Evolutionary conservation across 2,113 vertebrate species (phyloP).

Genomic region (Zosterops japonicus): DNA sequence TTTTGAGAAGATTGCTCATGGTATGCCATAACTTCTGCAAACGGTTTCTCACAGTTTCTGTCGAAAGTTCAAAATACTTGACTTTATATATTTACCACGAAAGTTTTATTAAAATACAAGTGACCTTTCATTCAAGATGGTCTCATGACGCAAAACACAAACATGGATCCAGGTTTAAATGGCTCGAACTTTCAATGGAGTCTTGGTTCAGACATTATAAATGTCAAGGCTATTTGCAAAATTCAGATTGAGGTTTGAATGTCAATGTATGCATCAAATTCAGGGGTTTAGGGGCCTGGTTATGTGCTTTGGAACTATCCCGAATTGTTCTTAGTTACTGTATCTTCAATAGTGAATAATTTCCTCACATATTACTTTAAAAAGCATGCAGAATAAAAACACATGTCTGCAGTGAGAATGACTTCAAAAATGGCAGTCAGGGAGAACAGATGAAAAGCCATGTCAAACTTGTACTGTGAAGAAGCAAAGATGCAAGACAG

Average conservation of each 20-base stretch:
- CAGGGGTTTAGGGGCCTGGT: not conserved
- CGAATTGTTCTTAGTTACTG: not conserved
- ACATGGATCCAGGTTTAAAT: not conserved
- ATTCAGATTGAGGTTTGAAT: slow-evolving; percentile 37
- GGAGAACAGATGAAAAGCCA: not conserved
- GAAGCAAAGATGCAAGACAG: not conserved
- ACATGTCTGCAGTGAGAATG: not conserved
- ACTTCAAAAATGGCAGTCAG: not conserved
- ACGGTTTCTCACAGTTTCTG: not conserved
- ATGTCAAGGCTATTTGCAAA: slow-evolving; percentile 43
- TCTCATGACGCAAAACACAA: not conserved
- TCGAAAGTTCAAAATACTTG: not conserved
- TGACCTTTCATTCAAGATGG: not conserved
- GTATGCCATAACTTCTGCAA: not conserved
- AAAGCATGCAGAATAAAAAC: not conserved
- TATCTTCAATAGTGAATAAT: not conserved
- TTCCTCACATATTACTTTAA: not conserved
- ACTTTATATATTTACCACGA: not conserved
- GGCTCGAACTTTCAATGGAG: not conserved
- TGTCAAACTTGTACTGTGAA: not conserved
- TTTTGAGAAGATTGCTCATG: slow-evolving; percentile 3
- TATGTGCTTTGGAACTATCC: not conserved
- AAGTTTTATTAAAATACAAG: slow-evolving; percentile 9
- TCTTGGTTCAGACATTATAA: slow-evolving; percentile 12
- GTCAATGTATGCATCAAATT: slow-evolving; percentile 1